A percentile compares a stretch with the other conserved stretches of the same genome.
These are phyloP conservation scores for Monochamus saltuarius DNA, from an alignment of 1,140 invertebrate species.

Conservation along the genomic window DNA sequence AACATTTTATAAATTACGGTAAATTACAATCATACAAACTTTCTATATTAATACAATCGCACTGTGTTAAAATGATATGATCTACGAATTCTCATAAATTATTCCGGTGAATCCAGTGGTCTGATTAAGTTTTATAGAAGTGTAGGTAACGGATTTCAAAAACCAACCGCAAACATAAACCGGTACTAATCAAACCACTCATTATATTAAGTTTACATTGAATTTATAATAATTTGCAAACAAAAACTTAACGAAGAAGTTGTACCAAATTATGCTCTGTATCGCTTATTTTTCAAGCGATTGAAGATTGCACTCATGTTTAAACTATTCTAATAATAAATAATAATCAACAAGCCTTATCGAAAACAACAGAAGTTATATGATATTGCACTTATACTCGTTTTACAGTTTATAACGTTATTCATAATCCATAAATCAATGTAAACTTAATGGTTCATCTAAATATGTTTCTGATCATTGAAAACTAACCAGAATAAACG, in stretches of 20 bases:
- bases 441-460: conserved; percentile 4
- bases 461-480: background rate
- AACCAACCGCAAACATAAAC: no score
- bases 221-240: conserved; percentile 12
- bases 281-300: conserved; percentile 21
- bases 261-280: conserved; percentile 42
- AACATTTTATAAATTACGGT: conserved; percentile 41
- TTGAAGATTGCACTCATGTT: conserved; percentile 32
- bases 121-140: no score
- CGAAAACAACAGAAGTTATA: conserved; percentile 1
- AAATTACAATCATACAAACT: conserved; percentile 31
- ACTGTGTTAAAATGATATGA: conserved; percentile 29
- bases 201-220: conserved; percentile 29
- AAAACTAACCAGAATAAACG: background rate
- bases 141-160: no score
- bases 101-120: no score
- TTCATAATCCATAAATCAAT: background rate
- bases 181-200: background rate
- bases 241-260: conserved; percentile 34
- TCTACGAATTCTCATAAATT: background rate
- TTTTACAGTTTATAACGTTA: background rate
- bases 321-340: conserved; percentile 19
- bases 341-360: conserved; percentile 6
- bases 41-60: conserved; percentile 20
- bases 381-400: conserved; percentile 22